Conservation (phyloP, 2,797 vertebrate species). For the Brachyalestes nurse region DNA sequence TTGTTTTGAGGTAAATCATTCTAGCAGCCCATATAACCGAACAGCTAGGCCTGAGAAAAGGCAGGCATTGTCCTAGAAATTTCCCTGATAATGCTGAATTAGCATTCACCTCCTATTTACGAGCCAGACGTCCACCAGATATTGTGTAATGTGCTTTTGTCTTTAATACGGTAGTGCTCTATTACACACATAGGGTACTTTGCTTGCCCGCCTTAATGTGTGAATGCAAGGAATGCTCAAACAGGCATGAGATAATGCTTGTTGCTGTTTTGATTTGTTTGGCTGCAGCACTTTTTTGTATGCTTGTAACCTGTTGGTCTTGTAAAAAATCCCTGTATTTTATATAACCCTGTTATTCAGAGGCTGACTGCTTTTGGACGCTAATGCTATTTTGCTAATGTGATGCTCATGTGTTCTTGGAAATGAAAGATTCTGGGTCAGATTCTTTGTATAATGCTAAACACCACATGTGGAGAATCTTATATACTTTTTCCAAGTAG, state of each 20-base stretch:
- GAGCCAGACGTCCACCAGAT: not conserved
- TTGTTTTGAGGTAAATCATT: slow-evolving; percentile 1
- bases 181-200: slow-evolving; percentile 36
- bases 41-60: not conserved
- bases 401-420: slow-evolving; percentile 59
- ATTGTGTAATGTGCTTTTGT: not conserved
- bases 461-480: slow-evolving; percentile 4
- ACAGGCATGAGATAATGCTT: slow-evolving; percentile 67
- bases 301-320: slow-evolving; percentile 70
- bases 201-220: slow-evolving; percentile 58
- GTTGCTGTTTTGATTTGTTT: slow-evolving; percentile 71
- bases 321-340: slow-evolving; percentile 66
- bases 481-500: slow-evolving; percentile 1
- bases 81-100: not conserved
- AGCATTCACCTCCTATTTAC: not conserved
- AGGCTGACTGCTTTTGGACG: slow-evolving; percentile 69
- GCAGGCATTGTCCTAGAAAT: not conserved
- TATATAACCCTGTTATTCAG: slow-evolving; percentile 72
- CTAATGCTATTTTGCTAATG: slow-evolving; percentile 68
- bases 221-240: slow-evolving; percentile 68
- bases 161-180: not conserved
- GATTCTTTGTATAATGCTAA: not conserved
- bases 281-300: slow-evolving; percentile 56
- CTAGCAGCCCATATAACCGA: not conserved
- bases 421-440: slow-evolving; percentile 16